Conservation (phyloP, 2,113 vertebrate genomes). For the Felis catus region DNA sequence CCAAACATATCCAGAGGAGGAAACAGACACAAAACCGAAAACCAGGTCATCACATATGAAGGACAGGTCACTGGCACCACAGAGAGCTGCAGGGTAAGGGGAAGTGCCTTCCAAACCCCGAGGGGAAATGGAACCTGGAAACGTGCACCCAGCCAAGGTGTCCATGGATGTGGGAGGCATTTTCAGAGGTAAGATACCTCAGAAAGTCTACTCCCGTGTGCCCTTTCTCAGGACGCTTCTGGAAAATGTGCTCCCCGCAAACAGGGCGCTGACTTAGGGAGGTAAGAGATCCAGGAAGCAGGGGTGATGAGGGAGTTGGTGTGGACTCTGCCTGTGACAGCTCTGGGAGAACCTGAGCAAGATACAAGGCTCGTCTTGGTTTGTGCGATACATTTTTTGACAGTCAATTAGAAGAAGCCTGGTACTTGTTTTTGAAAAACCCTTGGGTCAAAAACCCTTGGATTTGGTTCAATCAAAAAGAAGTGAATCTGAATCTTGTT, state of each 20-base stretch:
- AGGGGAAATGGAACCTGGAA: not conserved
- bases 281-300: not conserved
- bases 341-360: not conserved
- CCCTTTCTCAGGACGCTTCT: not conserved
- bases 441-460: not conserved
- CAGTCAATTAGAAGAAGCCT: not conserved
- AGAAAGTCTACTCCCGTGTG: not conserved
- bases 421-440: not conserved
- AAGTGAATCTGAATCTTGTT: not conserved
- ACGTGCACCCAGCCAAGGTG: not conserved
- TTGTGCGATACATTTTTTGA: not conserved
- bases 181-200: not conserved
- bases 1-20: not conserved
- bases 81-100: not conserved
- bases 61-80: not conserved
- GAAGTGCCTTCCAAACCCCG: not conserved
- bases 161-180: not conserved
- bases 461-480: not conserved
- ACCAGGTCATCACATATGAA: not conserved
- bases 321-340: accelerated
- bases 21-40: not conserved
- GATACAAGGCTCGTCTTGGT: not conserved
- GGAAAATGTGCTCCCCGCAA: not conserved
- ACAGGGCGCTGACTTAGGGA: not conserved
- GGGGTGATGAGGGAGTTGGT: not conserved